phyloP scores from a whole-genome alignment of 2,113 vertebrate species.

The Phrynosoma platyrhinos region DNA sequence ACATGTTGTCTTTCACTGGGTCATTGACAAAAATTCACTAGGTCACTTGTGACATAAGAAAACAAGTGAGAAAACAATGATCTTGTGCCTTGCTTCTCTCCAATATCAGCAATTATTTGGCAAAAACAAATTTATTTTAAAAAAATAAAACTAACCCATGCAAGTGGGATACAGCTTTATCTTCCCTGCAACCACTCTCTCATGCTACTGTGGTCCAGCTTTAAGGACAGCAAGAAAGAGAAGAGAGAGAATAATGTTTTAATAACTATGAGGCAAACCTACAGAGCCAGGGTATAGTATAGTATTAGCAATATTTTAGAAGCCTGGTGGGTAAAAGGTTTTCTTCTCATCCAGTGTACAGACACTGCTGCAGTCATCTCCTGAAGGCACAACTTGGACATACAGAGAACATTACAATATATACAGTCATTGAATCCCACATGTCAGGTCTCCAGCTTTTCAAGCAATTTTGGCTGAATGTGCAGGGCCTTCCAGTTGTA shows the following conservation, averaged over 20 bases:
- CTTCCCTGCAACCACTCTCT: no score
- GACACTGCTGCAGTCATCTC: not conserved
- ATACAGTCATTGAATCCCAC: not conserved
- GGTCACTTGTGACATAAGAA: not conserved
- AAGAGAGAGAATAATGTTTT: no score
- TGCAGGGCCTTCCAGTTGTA: conserved; percentile 32
- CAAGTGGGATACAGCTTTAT: no score
- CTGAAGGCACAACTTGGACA: not conserved
- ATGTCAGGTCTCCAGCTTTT: fast-evolving
- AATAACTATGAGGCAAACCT: not conserved
- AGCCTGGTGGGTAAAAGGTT: not conserved
- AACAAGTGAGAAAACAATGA: not conserved
- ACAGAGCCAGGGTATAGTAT: not conserved
- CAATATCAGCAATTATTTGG: not conserved
- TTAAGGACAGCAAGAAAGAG: not conserved
- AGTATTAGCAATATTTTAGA: not conserved
- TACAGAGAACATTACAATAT: not conserved
- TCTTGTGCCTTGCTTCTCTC: not conserved
- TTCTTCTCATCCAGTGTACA: not conserved
- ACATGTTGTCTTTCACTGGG: no score
- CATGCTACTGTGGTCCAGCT: not conserved
- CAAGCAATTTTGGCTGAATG: fast-evolving
- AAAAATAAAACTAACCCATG: no score
- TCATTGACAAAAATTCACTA: no score
- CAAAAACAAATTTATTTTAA: no score